Conservation (phyloP, 2,113 vertebrate species). For the Nothocercus julius region DNA sequence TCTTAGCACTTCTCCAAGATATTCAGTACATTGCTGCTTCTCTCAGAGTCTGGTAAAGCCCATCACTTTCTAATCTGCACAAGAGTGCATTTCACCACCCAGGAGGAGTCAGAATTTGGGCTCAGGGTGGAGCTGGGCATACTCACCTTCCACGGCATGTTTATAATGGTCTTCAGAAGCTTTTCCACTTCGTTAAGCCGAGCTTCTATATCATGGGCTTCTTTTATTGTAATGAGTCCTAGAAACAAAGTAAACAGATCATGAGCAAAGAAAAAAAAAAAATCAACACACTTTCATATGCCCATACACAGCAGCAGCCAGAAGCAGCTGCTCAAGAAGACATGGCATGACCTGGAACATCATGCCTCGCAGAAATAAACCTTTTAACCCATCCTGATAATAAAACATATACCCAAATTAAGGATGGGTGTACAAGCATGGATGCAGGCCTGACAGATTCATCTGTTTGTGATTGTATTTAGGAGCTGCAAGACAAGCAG, state of each 20-base stretch:
- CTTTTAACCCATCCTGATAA: not conserved
- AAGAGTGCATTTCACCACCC: not conserved
- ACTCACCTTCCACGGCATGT: constrained; percentile 93
- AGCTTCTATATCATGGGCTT: constrained; percentile 92
- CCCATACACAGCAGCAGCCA: not conserved
- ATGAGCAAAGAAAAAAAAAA: not conserved
- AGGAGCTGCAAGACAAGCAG: constrained; percentile 41
- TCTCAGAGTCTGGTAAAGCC: not conserved
- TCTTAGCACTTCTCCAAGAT: not conserved
- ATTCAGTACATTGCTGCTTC: not conserved
- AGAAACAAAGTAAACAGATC: constrained; percentile 19
- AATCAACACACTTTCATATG: not conserved
- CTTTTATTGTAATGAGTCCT: constrained; percentile 94
- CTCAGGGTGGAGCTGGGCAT: not conserved
- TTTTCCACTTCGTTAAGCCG: constrained; percentile 94
- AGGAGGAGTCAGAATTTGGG: not conserved
- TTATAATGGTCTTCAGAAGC: constrained; percentile 90
- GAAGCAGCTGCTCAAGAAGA: not conserved
- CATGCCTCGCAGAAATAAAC: not conserved
- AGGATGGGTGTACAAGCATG: not conserved
- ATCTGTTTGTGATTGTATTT: constrained; percentile 19
- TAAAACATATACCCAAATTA: fast-evolving
- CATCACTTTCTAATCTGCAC: not conserved
- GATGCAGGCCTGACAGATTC: not conserved
- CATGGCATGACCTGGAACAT: not conserved